These are phyloP conservation scores for Stenopsyche tienmushanensis DNA, from an alignment of 1,140 invertebrate species.

Conservation along the genomic window DNA sequence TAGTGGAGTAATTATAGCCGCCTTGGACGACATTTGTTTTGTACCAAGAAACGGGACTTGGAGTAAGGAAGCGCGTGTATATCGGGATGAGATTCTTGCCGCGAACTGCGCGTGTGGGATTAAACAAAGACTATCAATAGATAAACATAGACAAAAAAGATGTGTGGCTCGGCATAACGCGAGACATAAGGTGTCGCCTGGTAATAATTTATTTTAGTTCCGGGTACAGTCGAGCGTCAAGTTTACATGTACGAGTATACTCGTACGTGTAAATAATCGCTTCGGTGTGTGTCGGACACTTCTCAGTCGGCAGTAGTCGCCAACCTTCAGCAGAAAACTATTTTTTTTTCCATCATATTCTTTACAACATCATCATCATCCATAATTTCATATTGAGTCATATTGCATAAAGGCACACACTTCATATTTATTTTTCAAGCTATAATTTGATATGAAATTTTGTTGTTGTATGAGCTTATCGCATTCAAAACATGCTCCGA, in stretches of 20 bases:
- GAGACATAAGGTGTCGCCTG: slow-evolving; percentile 22
- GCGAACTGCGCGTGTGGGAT: slow-evolving; percentile 19
- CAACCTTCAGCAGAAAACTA: no score
- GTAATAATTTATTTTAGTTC: slow-evolving; percentile 30
- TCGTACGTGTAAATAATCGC: slow-evolving; percentile 11
- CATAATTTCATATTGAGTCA: no score
- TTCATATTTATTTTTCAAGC: no score
- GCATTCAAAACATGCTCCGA: no score
- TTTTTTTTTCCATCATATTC: no score
- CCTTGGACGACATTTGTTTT: no score
- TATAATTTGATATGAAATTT: no score
- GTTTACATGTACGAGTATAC: slow-evolving; percentile 5
- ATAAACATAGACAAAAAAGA: slow-evolving; percentile 20
- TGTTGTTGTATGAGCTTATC: no score
- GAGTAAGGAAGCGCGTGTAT: not conserved
- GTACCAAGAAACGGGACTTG: slow-evolving; percentile 1
- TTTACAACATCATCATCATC: no score
- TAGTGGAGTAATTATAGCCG: no score
- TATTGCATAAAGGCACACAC: no score
- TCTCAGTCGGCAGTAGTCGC: slow-evolving; percentile 2
- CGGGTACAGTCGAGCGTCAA: slow-evolving; percentile 16
- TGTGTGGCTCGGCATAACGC: slow-evolving; percentile 11
- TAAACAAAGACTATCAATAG: slow-evolving; percentile 27
- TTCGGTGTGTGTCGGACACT: not conserved
- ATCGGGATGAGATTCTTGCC: not conserved